phyloP scores from a whole-genome alignment of 1,140 invertebrate genomes.

The Drosophila melanogaster region DNA sequence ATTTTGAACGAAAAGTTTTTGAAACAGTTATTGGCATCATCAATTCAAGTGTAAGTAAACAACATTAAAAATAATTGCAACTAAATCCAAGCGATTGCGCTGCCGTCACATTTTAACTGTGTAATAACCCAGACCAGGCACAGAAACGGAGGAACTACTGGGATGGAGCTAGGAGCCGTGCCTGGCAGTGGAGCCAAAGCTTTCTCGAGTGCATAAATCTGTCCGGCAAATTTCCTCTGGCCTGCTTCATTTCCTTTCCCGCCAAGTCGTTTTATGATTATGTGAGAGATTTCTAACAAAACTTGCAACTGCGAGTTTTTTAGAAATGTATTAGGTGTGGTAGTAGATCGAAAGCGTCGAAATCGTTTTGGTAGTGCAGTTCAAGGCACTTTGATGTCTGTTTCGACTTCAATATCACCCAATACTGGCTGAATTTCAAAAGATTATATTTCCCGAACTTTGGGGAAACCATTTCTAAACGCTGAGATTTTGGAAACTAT shows the following conservation, averaged over 20 bases:
- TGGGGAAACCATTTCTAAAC: neutral
- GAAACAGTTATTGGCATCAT: conserved; percentile 82
- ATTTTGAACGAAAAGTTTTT: conserved; percentile 69
- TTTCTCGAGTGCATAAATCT: conserved; percentile 80
- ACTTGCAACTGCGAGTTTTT: conserved; percentile 47
- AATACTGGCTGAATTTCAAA: conserved; percentile 58
- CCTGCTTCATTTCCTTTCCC: conserved; percentile 27
- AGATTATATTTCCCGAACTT: conserved; percentile 29
- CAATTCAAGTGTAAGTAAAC: conserved; percentile 83
- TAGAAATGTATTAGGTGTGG: conserved; percentile 63
- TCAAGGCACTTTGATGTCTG: conserved; percentile 71
- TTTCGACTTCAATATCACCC: conserved; percentile 57
- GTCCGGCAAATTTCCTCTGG: conserved; percentile 72
- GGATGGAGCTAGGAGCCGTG: conserved; percentile 18
- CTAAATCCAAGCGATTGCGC: conserved; percentile 80
- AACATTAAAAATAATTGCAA: conserved; percentile 84
- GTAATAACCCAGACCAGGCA: conserved; percentile 55
- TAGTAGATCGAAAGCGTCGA: conserved; percentile 56
- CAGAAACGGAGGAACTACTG: conserved; percentile 5
- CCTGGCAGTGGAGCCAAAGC: conserved; percentile 63
- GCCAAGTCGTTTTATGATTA: conserved; percentile 83
- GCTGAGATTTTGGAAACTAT: neutral
- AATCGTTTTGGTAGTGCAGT: conserved; percentile 62
- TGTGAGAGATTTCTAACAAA: conserved; percentile 78
- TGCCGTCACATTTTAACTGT: conserved; percentile 76